Conservation (phyloP, 2,113 vertebrate species). For the Vireo altiloquus region DNA sequence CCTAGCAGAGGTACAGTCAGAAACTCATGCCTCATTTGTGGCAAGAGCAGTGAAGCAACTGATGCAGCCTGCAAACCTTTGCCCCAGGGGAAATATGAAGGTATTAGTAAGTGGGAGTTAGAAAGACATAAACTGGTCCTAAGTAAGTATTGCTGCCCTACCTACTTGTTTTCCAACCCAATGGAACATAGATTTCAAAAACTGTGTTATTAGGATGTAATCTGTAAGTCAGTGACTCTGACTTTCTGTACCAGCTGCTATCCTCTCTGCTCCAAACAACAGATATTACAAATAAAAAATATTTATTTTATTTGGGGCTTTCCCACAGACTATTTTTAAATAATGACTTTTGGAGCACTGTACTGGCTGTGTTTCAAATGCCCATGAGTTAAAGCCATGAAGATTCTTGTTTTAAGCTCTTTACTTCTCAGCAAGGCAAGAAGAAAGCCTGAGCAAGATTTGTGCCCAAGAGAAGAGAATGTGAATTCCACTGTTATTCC, state of each 20-base stretch:
- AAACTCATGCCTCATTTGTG: not conserved
- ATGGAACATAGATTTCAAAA: conserved; percentile 15
- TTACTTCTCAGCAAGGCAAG: not conserved
- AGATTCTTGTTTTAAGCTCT: not conserved
- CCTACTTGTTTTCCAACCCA: conserved; percentile 22
- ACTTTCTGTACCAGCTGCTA: conserved; percentile 48
- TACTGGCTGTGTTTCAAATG: not conserved
- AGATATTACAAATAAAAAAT: conserved; percentile 58
- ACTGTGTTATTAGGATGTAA: not conserved
- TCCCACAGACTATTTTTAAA: conserved; percentile 70
- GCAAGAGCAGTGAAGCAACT: not conserved
- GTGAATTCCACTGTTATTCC: not conserved
- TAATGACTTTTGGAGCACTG: conserved; percentile 54
- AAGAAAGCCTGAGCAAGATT: not conserved
- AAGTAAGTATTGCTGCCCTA: conserved; percentile 10
- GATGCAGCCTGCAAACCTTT: not conserved
- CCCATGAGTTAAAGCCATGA: conserved; percentile 9
- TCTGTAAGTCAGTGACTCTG: not conserved
- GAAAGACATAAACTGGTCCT: not conserved
- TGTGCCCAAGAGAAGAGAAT: not conserved
- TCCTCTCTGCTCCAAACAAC: conserved; percentile 17
- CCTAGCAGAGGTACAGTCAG: not conserved
- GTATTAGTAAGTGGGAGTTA: not conserved
- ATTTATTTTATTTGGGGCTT: conserved; percentile 64
- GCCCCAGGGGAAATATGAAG: not conserved